Evolutionary conservation across 2,888 invertebrate genomes (phyloP), one percentile per base, ranked within the genome.

Genomic region (Prionchulus punctatus): DNA sequence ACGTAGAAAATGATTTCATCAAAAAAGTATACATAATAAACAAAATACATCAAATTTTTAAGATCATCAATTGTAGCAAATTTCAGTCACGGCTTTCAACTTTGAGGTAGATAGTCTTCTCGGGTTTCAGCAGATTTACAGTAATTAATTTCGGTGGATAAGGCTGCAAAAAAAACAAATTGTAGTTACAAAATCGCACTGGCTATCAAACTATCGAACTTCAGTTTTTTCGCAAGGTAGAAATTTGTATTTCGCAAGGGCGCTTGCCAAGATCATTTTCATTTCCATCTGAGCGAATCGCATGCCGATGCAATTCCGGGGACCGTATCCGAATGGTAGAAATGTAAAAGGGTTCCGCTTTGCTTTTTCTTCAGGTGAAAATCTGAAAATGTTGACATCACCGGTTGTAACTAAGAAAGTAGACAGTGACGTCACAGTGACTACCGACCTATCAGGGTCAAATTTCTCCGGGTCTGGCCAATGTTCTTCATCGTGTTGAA

Each of bases 261-360:
- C 12, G 28, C 21, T 21, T 12, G 48, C 47, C n/a, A 54, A 21
- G 18, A 25, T 30, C 23, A 54, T n/a, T 18, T 50, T 50, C 21
- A 50, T 54, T 54, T 54, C 48, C 28, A 54, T 21, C n/a, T 23
- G 25, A n/a, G 47, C 54, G 25, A 54, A 54, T n/a, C 54, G 54
- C 54, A 54, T 54, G 21, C 48, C 54, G 50, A 54, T 31, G 36
- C 54, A 54, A 25, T 54, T 54, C 21, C 54, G 45, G n/a, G 54
- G 54, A 53, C 54, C 54, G 26, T 54, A 54, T 3, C 54, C 54
- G 21, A 54, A 54, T 23, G 48, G 45, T 4, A 54, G 45, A 51
- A 51, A 54, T 3, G 54, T 50, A 3, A 51, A 54, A 21, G 54
- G 54, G 28, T 54, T 23, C 4, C 47, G 23, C 7, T 26, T 4